A percentile compares a stretch with the other conserved stretches of the same genome.
Evolutionary conservation across 2,113 vertebrate genomes (phyloP).

Genomic region (Pseudorhombus dupliciocellatus): DNA sequence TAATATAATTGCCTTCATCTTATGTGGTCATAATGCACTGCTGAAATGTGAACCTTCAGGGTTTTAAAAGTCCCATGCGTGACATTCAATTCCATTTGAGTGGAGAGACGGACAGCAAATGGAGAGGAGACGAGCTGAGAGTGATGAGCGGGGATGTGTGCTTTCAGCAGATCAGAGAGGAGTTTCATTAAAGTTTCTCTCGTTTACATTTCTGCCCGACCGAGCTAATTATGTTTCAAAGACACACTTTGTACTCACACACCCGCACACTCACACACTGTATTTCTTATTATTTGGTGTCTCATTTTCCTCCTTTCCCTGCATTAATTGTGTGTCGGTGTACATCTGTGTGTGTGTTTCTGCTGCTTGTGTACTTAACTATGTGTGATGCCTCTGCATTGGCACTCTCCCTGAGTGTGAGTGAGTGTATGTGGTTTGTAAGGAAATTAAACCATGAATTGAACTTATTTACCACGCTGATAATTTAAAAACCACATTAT

Average conservation of each 20-base stretch:
- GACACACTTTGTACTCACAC: conserved; percentile 29
- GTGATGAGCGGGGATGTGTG: conserved; percentile 63
- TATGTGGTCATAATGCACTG: conserved; percentile 52
- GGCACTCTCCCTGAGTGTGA: conserved; percentile 23
- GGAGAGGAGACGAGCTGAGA: conserved; percentile 29
- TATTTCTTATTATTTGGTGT: conserved; percentile 11
- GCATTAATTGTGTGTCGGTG: conserved; percentile 27
- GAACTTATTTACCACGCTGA: conserved; percentile 65
- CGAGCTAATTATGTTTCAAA: conserved; percentile 74
- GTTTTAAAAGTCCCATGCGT: conserved; percentile 55
- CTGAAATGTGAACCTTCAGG: conserved; percentile 48
- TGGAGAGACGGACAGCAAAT: conserved; percentile 32
- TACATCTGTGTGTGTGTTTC: conserved; percentile 16
- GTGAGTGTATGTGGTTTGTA: conserved; percentile 39
- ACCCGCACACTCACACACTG: conserved; percentile 7
- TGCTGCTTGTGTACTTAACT: conserved; percentile 41
- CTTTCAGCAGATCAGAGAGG: conserved; percentile 70
- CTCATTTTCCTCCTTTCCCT: conserved; percentile 35
- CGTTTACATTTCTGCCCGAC: conserved; percentile 72
- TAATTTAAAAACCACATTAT: conserved; percentile 71
- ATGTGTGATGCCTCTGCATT: conserved; percentile 45
- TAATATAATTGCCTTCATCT: conserved; percentile 51
- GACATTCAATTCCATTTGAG: conserved; percentile 60
- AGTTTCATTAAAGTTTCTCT: conserved; percentile 71
- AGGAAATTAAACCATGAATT: conserved; percentile 75